Conservation (phyloP, 2,888 invertebrate genomes). For the Xylota sylvarum region DNA sequence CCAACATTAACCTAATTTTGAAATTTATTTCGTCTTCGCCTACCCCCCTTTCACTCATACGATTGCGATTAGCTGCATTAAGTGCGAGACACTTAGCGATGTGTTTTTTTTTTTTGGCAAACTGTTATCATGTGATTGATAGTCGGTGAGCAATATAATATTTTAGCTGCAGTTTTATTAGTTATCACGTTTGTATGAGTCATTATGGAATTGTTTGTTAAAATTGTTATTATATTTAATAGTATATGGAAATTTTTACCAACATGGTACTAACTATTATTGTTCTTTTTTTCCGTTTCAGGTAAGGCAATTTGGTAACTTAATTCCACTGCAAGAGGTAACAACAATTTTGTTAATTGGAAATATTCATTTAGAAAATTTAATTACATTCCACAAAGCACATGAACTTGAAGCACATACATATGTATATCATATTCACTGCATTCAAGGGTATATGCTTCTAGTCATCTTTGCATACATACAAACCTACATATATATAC, state of each 20-base stretch:
- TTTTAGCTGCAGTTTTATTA: constrained; percentile 30
- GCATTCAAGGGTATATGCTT: not conserved
- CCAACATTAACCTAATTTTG: constrained; percentile 56
- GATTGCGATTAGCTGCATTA: constrained; percentile 44
- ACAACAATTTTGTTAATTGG: constrained; percentile 12
- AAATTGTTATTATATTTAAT: not conserved
- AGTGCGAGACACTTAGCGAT: not conserved
- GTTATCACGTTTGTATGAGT: constrained; percentile 10
- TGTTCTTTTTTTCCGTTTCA: constrained; percentile 35
- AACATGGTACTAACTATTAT: not conserved
- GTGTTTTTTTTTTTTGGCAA: constrained; percentile 22
- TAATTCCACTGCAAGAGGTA: constrained; percentile 19
- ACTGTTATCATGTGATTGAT: constrained; percentile 41
- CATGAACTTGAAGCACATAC: not conserved
- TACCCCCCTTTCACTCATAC: not conserved
- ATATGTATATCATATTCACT: not conserved
- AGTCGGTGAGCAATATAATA: constrained; percentile 12
- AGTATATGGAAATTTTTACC: no score
- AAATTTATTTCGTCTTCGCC: constrained; percentile 1
- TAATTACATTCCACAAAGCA: constrained; percentile 10
- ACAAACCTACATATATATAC: not conserved
- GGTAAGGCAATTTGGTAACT: constrained; percentile 39
- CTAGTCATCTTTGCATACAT: not conserved
- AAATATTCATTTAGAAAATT: constrained; percentile 19
- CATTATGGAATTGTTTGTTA: not conserved